Evolutionary conservation across 2,113 vertebrate species (phyloP).

Genomic region (Silurus asotus): DNA sequence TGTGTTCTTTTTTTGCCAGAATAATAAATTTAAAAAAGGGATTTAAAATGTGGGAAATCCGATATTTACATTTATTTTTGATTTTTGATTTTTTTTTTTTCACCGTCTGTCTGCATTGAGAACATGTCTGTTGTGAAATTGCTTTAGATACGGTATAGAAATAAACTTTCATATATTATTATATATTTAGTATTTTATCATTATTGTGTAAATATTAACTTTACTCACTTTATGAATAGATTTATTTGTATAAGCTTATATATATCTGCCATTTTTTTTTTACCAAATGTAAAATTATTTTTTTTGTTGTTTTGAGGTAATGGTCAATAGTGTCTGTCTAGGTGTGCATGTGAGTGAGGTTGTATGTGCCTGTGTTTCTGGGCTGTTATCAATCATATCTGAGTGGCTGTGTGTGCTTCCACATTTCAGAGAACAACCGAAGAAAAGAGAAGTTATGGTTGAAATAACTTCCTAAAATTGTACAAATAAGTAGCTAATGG

Average conservation of each 20-base stretch:
- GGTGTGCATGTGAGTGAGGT: not conserved
- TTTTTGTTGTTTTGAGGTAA: not conserved
- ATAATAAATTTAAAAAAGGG: not conserved
- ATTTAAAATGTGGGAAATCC: not conserved
- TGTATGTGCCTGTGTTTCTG: not conserved
- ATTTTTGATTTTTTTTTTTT: too few species aligned
- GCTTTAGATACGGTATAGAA: too few species aligned
- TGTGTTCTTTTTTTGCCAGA: not conserved
- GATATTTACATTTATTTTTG: not conserved
- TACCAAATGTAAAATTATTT: not conserved
- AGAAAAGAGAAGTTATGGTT: constrained; percentile 41
- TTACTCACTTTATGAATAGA: not conserved
- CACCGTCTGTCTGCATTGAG: too few species aligned
- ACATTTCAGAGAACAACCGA: constrained; percentile 29
- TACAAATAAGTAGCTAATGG: constrained; percentile 9
- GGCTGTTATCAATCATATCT: not conserved
- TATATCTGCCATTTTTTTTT: not conserved
- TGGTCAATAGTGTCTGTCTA: not conserved
- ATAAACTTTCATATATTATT: too few species aligned
- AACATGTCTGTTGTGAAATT: too few species aligned
- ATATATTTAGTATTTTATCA: too few species aligned
- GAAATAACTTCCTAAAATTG: constrained; percentile 48
- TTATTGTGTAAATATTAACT: too few species aligned
- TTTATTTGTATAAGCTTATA: not conserved
- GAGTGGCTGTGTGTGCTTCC: constrained; percentile 6